Percentiles rank a stretch among this genome's conserved stretches.
phyloP scores from a whole-genome alignment of 2,113 vertebrate genomes.

The Rostratula benghalensis region DNA sequence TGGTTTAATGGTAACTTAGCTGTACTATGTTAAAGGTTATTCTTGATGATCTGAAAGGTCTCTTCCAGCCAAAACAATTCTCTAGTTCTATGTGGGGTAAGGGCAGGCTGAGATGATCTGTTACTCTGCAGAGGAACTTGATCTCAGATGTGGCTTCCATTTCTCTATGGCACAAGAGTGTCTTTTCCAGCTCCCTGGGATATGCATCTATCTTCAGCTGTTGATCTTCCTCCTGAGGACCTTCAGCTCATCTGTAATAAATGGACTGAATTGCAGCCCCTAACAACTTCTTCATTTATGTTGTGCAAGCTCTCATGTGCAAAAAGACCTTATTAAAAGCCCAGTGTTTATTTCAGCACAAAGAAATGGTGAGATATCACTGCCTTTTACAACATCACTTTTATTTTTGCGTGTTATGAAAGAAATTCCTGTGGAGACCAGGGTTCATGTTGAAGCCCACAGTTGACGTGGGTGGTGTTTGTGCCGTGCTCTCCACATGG shows the following conservation, averaged over 20 bases:
- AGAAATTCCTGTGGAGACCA: neutral
- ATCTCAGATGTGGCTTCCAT: neutral
- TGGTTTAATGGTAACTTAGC: neutral
- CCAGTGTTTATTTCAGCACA: neutral
- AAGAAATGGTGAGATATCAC: neutral
- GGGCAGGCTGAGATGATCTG: neutral
- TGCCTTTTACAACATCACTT: neutral
- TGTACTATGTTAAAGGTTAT: neutral
- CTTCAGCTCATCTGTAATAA: neutral
- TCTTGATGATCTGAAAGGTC: neutral
- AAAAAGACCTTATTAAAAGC: neutral
- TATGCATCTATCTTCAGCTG: neutral
- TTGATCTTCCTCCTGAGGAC: neutral
- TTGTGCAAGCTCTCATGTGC: neutral
- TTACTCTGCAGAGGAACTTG: neutral
- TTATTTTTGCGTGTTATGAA: neutral
- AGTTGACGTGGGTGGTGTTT: no score
- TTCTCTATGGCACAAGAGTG: neutral
- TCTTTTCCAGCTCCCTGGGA: neutral
- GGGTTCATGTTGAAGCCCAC: neutral
- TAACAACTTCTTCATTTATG: neutral
- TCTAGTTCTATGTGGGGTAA: neutral
- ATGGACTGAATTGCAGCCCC: neutral
- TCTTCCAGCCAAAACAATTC: neutral
- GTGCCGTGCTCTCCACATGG: neutral